Percentiles rank a stretch among this genome's conserved stretches.
phyloP scores from a whole-genome alignment of 64 coral and sea anemone genomes.

The Exaiptasia diaphana region DNA sequence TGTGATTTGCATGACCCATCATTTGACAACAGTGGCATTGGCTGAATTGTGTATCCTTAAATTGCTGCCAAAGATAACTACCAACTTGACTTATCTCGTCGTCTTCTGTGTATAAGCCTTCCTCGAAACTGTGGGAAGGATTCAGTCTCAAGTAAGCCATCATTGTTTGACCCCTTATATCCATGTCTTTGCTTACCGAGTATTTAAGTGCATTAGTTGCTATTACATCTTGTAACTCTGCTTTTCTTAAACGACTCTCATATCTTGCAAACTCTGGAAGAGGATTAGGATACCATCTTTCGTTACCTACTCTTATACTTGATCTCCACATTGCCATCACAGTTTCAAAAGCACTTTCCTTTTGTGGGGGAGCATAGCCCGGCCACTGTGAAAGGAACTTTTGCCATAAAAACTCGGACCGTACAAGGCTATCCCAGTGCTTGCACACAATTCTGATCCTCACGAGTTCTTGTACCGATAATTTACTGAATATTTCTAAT shows the following conservation, averaged over 20 bases:
- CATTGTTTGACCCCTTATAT: not conserved
- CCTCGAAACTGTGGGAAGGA: not conserved
- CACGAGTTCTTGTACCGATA: not conserved
- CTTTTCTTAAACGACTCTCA: not conserved
- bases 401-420: not conserved
- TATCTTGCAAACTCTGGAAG: not conserved
- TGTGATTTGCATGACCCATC: not conserved
- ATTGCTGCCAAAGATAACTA: not conserved
- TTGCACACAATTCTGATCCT: not conserved
- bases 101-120: not conserved
- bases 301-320: not conserved
- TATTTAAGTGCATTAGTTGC: too few relatives aligned
- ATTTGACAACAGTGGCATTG: not conserved
- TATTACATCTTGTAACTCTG: not conserved
- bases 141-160: not conserved
- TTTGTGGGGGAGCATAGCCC: not conserved
- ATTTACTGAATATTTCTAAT: constrained; percentile 7
- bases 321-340: not conserved
- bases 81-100: not conserved
- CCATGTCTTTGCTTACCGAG: too few relatives aligned
- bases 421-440: not conserved
- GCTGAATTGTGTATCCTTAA: not conserved
- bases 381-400: constrained; percentile 20
- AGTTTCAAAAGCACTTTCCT: not conserved
- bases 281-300: not conserved